phyloP scores from a whole-genome alignment of 2,888 invertebrate species.

The Agrilus mali region DNA sequence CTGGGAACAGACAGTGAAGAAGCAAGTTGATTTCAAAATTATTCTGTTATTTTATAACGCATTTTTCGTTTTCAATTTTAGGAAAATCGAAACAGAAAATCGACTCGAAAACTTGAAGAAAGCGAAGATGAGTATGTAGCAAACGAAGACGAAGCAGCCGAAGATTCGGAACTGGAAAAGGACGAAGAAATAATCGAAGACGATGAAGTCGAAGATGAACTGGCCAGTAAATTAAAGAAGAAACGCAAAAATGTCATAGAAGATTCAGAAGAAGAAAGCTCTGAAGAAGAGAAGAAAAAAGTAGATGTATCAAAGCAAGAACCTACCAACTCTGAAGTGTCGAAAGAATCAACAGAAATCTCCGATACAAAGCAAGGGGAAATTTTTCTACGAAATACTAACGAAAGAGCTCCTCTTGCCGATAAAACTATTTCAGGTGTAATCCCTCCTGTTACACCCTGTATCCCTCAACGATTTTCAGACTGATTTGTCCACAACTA shows the following conservation, averaged over 20 bases:
- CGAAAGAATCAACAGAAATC: background rate
- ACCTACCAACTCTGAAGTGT: background rate
- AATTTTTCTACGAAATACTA: too few species aligned
- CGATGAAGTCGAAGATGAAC: constrained; percentile 10
- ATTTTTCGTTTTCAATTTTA: constrained; percentile 13
- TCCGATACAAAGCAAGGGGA: constrained; percentile 1
- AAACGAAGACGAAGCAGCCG: constrained; percentile 18
- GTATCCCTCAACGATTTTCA: too few species aligned
- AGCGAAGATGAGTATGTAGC: constrained; percentile 25
- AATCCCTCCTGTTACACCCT: too few species aligned
- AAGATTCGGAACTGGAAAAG: constrained; percentile 16
- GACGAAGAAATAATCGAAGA: constrained; percentile 9
- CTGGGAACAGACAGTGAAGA: constrained; percentile 64
- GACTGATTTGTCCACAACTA: too few species aligned
- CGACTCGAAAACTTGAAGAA: constrained; percentile 32
- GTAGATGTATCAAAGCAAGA: constrained; percentile 9
- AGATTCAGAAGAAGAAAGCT: constrained; percentile 17
- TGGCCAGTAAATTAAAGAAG: constrained; percentile 10
- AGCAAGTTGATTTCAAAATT: constrained; percentile 31
- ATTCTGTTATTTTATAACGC: constrained; percentile 1
- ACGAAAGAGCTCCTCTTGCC: too few species aligned
- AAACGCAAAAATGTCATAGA: constrained; percentile 9
- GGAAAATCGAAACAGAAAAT: constrained; percentile 20
- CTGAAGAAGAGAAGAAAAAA: constrained; percentile 10
- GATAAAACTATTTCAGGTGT: too few species aligned